These are phyloP conservation scores for Erpetoichthys calabaricus DNA, from an alignment of 2,797 vertebrate genomes.

Conservation along the genomic window DNA sequence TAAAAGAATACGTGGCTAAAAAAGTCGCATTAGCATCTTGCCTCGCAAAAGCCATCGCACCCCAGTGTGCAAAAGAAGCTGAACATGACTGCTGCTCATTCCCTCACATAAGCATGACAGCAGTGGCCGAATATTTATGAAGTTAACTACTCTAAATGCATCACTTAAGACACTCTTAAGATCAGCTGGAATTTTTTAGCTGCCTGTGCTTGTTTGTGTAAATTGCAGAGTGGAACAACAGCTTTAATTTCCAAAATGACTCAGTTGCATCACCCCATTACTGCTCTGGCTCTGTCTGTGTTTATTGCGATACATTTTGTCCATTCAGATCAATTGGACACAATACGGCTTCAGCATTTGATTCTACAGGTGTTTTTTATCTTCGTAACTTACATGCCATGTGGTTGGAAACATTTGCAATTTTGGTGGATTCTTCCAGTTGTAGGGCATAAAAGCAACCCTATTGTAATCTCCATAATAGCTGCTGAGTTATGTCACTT, in stretches of 20 bases:
- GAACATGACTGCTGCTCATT: constrained; percentile 2
- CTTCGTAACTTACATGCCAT: not conserved
- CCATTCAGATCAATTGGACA: not conserved
- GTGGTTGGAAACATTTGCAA: not conserved
- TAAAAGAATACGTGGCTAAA: not conserved
- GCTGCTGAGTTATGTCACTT: not conserved
- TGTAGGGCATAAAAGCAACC: not conserved
- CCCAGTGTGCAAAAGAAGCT: constrained; percentile 2
- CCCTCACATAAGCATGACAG: not conserved
- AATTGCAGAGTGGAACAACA: not conserved
- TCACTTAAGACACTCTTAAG: constrained; percentile 1
- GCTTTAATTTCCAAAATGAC: not conserved
- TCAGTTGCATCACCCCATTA: not conserved
- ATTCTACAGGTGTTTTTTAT: not conserved
- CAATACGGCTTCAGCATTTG: constrained; percentile 1
- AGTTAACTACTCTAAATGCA: not conserved
- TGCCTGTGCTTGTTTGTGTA: not conserved
- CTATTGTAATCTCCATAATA: not conserved
- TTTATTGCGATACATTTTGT: constrained; percentile 1
- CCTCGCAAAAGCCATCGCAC: constrained; percentile 1
- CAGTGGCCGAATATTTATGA: not conserved
- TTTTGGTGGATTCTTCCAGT: not conserved
- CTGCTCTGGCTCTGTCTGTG: not conserved
- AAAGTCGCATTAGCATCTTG: not conserved
- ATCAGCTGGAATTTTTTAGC: constrained; percentile 1